Base-by-base conservation (phyloP, 2,888 invertebrate species). In the Celastrina argiolus region DNA sequence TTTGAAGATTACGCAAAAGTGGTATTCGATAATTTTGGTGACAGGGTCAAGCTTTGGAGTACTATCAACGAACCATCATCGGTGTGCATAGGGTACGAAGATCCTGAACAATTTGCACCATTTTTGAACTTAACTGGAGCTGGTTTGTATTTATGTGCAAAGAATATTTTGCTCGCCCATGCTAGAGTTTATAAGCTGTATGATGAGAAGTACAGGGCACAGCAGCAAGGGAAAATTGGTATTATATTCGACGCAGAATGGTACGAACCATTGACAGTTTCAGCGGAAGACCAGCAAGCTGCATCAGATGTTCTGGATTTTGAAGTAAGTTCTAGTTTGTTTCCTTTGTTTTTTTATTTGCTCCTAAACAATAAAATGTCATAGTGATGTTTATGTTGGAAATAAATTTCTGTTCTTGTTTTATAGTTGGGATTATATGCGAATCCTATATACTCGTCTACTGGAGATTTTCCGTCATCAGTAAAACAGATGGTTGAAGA, bases 161-260 rank as follows among this genome's bases (percentile, higher is more conserved):
- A 90, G 68, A 84, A 87, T 39, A 75, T 92, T 28, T 70, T 92
- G 0, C 69, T 86, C 63, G 93, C 94, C 0, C 95, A 95, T 75
- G 89, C 90, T 1, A 76, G 73, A 28, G 82, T 82, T 1, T 91
- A 84, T 73, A 82, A 79, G 6, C 76, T 87, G 14, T 91, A 88
- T 67, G 74, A 80, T 67, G 68, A 80, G 12, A 78, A 83, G 51
- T 87, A 80, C 69, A 76, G 74, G 64, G 66, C 73, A 1, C 66
- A 67, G 0, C 77, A 82, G 45, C 68, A 69, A 2, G 87, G 85
- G 0, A 56, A n/a, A 1, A 71, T 75, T 56, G 74, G 73, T 34
- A 76, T 78, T 10, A 51, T 73, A 16, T 51, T 75, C 0, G 71
- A 67, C 31, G 64, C 69, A 2, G 36, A 67, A 8, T 75, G 72